These are phyloP conservation scores for Ips nitidus DNA, from an alignment of 1,140 invertebrate genomes.

Conservation along the genomic window DNA sequence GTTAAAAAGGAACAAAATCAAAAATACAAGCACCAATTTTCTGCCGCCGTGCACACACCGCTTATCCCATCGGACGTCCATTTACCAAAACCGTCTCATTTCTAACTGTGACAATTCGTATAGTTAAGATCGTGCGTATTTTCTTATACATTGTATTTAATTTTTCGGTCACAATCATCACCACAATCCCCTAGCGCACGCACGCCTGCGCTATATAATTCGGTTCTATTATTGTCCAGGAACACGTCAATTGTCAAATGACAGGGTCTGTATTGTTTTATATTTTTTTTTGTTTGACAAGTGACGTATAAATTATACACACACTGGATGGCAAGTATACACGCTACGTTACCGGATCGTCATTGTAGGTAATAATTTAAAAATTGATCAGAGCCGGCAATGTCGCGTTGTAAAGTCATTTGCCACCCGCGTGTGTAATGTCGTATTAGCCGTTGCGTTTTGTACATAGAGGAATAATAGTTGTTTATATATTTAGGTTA, in stretches of 20 bases:
- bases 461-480: constrained; percentile 51
- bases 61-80: constrained; percentile 47
- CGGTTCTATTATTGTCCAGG: too few relatives aligned
- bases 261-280: too few relatives aligned
- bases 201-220: constrained; percentile 21
- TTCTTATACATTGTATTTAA: too few relatives aligned
- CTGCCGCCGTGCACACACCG: constrained; percentile 45
- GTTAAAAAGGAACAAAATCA: too few relatives aligned
- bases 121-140: too few relatives aligned
- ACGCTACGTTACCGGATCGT: too few relatives aligned
- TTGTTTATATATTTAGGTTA: constrained; percentile 50
- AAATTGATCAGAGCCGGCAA: too few relatives aligned
- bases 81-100: constrained; percentile 28
- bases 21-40: constrained; percentile 43
- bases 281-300: too few relatives aligned
- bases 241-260: too few relatives aligned
- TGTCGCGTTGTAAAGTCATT: neutral
- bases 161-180: constrained; percentile 15
- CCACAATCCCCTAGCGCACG: constrained; percentile 25
- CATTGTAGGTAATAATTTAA: too few relatives aligned
- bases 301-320: too few relatives aligned
- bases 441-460: constrained; percentile 43
- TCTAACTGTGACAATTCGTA: constrained; percentile 31
- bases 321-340: too few relatives aligned
- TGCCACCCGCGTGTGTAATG: constrained; percentile 38